Evolutionary conservation across 2,113 vertebrate species (phyloP).

Genomic region (Strix uralensis): DNA sequence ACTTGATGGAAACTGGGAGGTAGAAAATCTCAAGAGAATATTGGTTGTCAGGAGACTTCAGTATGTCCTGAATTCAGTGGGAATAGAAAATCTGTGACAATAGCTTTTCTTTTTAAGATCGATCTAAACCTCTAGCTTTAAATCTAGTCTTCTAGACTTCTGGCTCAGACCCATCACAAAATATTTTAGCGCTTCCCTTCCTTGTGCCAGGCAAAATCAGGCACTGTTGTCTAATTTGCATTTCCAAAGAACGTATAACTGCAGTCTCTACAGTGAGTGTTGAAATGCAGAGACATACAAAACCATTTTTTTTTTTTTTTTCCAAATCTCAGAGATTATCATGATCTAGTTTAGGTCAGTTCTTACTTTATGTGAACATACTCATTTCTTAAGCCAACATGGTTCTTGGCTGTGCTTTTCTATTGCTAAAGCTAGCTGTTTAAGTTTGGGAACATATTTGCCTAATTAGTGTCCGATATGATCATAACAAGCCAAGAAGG

Average conservation of each 20-base stretch:
- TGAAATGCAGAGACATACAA: slow-evolving; percentile 46
- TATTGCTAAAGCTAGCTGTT: not conserved
- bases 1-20: not conserved
- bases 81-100: slow-evolving; percentile 43
- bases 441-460: not conserved
- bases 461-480: not conserved
- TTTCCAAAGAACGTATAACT: slow-evolving; percentile 59
- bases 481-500: not conserved
- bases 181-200: slow-evolving; percentile 62
- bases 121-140: slow-evolving; percentile 49
- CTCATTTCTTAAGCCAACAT: not conserved
- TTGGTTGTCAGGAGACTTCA: slow-evolving; percentile 27
- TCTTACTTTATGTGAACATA: slow-evolving; percentile 7
- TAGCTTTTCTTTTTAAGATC: slow-evolving; percentile 44
- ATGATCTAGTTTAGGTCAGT: slow-evolving; percentile 34
- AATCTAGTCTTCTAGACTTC: slow-evolving; percentile 57
- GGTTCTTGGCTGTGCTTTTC: slow-evolving; percentile 26
- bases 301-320: not conserved
- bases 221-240: slow-evolving; percentile 64
- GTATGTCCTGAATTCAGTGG: not conserved
- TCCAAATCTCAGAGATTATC: not conserved
- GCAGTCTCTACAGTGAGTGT: slow-evolving; percentile 34
- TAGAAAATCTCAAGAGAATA: slow-evolving; percentile 18
- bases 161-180: slow-evolving; percentile 60
- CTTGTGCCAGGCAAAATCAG: slow-evolving; percentile 66